Evolutionary conservation across 1,140 invertebrate species (phyloP), one percentile per base, ranked within the genome.

Genomic region (Rhyzopertha dominica): DNA sequence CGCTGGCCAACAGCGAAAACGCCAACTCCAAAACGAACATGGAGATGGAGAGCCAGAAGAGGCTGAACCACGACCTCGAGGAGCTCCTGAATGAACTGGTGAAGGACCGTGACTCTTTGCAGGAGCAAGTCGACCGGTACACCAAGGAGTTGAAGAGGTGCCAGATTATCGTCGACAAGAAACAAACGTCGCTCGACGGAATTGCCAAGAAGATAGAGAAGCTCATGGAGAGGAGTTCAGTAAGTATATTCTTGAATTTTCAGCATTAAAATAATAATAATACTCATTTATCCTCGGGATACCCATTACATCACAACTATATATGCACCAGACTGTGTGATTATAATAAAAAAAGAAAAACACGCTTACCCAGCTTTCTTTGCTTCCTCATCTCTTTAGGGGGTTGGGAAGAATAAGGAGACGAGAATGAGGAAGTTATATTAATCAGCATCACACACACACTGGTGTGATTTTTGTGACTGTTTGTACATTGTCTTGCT

Each of bases 1-100:
- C 71, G n/a, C 57, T 82, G 36, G 69, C 74, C 10, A 68, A 75
- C 51, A 70, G 74, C 24, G 81, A 85, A 63, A 81, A 80, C 58
- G 71, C 75, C 16, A 74, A 80, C 50, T 76, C 78, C 1, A 72
- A 72, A 47, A 63, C 75, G 18, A 63, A 79, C 49, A 56, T 84
- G 1, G 74, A 82, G 39, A 71, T 82, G 1, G 81, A 85, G 56
- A 70, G 75, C 37, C 62, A 78, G 16, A 69, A 72, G 25, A 70
- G 61, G 10, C 51, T 53, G 20, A 68, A 65, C 19, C 53, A 74
- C 48, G 66, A 77, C 63, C 51, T 63, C 8, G 69, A 63, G 25
- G 45, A 25, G 22, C 56, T 37, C n/a, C 61, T 60, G 52, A 44
- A 53, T 4, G 65, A 66, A 34, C 49, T 63, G 19, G 45, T 51